Evolutionary conservation across 2,113 vertebrate species (phyloP), one percentile per base, ranked within the genome.

Genomic region (Gallinago undulata): DNA sequence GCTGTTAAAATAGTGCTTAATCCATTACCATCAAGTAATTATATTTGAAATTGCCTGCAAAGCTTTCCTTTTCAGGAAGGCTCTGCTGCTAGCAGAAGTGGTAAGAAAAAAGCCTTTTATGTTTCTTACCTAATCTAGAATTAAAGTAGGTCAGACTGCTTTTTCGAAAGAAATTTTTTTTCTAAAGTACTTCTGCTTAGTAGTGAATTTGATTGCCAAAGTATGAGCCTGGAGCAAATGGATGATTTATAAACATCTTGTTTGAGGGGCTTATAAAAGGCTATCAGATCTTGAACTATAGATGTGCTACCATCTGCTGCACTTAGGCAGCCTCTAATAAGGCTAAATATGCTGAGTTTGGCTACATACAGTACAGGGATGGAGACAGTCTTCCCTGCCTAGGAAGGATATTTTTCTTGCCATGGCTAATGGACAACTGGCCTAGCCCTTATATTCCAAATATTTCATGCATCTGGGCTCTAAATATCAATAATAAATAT

Each of bases 121-220:
- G 24, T 87, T 73, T 89, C 25, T 87, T 92, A 64, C 73, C 75
- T 72, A 41, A 73, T 82, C 66, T 79, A 30, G 64, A 87, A 30
- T 93, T 86, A 66, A 96, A 95, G 67, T 91, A 87, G 95, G 90
- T 91, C 94, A 93, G 73, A 87, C 64, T 55, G 57, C 48, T 56
- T 90, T 94, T 84, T 59, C 10, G 1, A 8, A 69, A 62, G 1
- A 85, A 83, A 79, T 55, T 68, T 45, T 37, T 89, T 95, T 22
- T 30, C 79, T 43, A 2, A 89, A 78, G 10, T 89, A 56, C 35
- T 79, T 75, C 59, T 85, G 41, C 72, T 90, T 90, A 62, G 77
- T 90, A 62, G 77, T 83, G 68, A 72, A 76, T 69, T 33, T 57
- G 86, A 78, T n/a, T 81, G 74, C 35, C 6, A 16, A 53, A 57